These are phyloP conservation scores for Perognathus longimembris DNA, from an alignment of 2,113 vertebrate species.

Conservation along the genomic window DNA sequence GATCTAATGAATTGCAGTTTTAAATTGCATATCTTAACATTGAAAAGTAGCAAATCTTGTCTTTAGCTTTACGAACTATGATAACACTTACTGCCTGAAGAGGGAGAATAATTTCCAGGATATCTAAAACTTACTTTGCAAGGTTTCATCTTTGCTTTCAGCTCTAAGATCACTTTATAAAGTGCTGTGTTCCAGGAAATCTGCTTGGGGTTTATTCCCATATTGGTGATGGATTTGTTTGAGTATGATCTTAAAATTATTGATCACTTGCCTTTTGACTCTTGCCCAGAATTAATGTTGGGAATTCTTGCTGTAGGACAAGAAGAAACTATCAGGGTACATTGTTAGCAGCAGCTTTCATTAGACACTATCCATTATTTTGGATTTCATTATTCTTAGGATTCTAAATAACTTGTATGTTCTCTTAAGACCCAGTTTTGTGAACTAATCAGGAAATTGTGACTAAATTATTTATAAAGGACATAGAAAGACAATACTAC, in stretches of 20 bases:
- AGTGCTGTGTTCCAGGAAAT: neutral
- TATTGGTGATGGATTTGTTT: slow-evolving; percentile 56
- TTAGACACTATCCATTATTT: slow-evolving; percentile 29
- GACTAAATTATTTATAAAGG: no score
- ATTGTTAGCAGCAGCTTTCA: neutral
- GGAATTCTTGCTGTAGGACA: neutral
- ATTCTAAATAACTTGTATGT: slow-evolving; percentile 32
- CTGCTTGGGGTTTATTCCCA: neutral
- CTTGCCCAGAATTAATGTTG: slow-evolving; percentile 6
- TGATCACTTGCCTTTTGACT: slow-evolving; percentile 3
- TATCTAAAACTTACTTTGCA: slow-evolving; percentile 39
- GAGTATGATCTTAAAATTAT: slow-evolving; percentile 6
- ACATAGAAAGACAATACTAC: no score
- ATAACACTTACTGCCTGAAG: neutral
- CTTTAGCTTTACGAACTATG: slow-evolving; percentile 51
- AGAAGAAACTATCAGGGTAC: slow-evolving; percentile 27
- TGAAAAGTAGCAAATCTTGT: slow-evolving; percentile 36
- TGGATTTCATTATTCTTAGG: slow-evolving; percentile 43
- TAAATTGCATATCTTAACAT: neutral
- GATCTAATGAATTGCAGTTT: slow-evolving; percentile 32
- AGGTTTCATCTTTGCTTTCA: slow-evolving; percentile 40
- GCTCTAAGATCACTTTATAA: neutral
- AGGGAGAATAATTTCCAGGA: neutral
- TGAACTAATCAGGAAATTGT: slow-evolving; percentile 25
- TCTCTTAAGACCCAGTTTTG: neutral